These are phyloP conservation scores for Dugesia japonica DNA, from an alignment of 2,888 invertebrate genomes.

Conservation along the genomic window DNA sequence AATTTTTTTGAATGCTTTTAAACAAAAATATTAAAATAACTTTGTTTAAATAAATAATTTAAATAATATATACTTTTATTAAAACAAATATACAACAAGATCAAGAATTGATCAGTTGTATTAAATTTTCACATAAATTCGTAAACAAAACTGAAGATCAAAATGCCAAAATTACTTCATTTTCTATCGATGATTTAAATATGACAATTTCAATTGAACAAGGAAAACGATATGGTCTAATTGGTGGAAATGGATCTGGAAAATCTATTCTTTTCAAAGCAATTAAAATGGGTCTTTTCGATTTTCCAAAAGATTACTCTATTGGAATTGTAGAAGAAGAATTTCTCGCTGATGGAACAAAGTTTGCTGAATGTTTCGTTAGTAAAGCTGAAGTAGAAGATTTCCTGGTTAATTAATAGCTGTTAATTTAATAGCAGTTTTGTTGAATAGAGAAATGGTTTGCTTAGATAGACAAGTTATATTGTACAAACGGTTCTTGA, in stretches of 20 bases:
- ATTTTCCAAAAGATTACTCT: neutral
- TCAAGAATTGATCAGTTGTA: too few species aligned
- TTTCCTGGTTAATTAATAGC: too few species aligned
- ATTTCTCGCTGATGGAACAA: neutral
- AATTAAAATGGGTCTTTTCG: neutral
- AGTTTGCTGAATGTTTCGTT: neutral
- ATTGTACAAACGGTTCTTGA: too few species aligned
- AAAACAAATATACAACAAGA: too few species aligned
- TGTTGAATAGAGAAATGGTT: too few species aligned
- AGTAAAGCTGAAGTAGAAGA: neutral
- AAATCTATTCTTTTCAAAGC: neutral
- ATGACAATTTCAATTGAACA: neutral
- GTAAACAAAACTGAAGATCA: neutral
- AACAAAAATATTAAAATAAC: too few species aligned
- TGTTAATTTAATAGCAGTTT: too few species aligned
- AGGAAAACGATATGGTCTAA: neutral
- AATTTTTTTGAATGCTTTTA: too few species aligned
- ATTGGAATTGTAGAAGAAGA: neutral
- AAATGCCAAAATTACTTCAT: neutral
- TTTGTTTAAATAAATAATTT: too few species aligned
- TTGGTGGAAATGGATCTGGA: neutral
- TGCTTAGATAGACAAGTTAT: too few species aligned
- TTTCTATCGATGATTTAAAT: neutral
- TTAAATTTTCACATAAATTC: neutral
- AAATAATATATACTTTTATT: too few species aligned